Evolutionary conservation across 2,888 invertebrate species (phyloP).

Genomic region (Bibio marci): DNA sequence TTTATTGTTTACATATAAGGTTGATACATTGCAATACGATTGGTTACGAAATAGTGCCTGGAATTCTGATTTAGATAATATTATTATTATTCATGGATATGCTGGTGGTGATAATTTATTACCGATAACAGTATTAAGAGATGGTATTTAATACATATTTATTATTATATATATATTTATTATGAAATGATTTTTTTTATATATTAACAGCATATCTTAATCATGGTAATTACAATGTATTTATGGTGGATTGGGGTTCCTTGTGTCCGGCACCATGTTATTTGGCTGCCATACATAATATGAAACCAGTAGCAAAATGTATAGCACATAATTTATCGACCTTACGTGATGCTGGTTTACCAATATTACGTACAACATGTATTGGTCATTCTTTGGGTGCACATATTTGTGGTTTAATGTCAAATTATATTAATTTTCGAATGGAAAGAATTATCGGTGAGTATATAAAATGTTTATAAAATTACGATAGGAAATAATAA

Average conservation of each 20-base stretch:
- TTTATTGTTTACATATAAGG: no score
- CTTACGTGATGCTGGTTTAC: conserved; percentile 45
- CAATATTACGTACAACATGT: conserved; percentile 49
- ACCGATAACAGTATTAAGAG: conserved; percentile 54
- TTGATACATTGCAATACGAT: conserved; percentile 43
- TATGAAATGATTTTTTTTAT: no score
- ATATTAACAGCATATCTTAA: conserved; percentile 42
- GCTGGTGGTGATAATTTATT: conserved; percentile 58
- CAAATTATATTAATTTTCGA: conserved; percentile 53
- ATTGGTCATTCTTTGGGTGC: conserved; percentile 64
- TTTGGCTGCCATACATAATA: conserved; percentile 58
- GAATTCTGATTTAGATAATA: conserved; percentile 50
- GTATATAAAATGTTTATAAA: no score
- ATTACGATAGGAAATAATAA: no score
- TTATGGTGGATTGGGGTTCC: conserved; percentile 62
- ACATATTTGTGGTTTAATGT: conserved; percentile 57
- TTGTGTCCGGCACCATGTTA: conserved; percentile 53
- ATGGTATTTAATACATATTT: no score
- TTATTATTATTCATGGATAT: conserved; percentile 58
- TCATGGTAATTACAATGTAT: conserved; percentile 58
- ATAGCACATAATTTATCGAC: conserved; percentile 44
- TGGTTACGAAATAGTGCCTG: conserved; percentile 56
- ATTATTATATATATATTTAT: conserved; percentile 10
- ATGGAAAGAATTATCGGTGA: conserved; percentile 54
- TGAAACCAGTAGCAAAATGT: conserved; percentile 52